phyloP scores from a whole-genome alignment of 37 sponge, comb jelly and placozoan genomes.

The Spongilla lacustris region DNA sequence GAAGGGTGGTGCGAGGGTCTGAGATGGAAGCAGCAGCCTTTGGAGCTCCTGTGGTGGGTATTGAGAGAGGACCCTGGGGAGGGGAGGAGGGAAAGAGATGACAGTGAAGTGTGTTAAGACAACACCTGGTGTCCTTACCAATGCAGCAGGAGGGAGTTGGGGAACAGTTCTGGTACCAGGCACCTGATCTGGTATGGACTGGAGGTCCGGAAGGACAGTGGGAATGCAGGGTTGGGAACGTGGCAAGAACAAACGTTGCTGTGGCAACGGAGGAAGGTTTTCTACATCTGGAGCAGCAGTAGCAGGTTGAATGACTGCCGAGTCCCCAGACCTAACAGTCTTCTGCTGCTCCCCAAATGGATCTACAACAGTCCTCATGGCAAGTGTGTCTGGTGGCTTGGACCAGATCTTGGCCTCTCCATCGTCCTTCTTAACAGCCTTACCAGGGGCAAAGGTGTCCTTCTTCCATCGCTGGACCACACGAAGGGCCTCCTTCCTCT shows the following conservation, averaged over 20 bases:
- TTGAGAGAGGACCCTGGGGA: conserved; percentile 65
- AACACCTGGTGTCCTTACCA: conserved; percentile 35
- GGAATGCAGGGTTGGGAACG: conserved; percentile 46
- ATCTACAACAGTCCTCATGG: conserved; percentile 79
- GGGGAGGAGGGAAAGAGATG: not conserved
- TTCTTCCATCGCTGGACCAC: conserved; percentile 79
- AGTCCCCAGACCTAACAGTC: not conserved
- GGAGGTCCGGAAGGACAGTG: conserved; percentile 7
- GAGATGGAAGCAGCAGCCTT: not conserved
- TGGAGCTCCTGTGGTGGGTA: not conserved
- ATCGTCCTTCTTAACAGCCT: conserved; percentile 63
- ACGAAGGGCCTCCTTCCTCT: conserved; percentile 62
- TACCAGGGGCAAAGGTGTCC: conserved; percentile 65
- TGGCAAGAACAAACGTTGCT: conserved; percentile 60
- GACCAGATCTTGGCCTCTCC: conserved; percentile 64
- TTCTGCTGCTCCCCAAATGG: conserved; percentile 56
- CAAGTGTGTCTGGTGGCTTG: conserved; percentile 59
- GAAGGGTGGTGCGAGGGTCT: conserved; percentile 13
- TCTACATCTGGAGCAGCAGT: conserved; percentile 30
- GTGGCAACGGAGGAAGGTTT: conserved; percentile 65
- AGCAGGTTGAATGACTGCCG: not conserved
- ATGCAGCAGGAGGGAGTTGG: conserved; percentile 29
- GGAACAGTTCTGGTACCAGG: conserved; percentile 20
- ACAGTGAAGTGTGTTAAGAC: not conserved
- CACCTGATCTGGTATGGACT: not conserved